A percentile compares a stretch with the other conserved stretches of the same genome.
phyloP scores from a whole-genome alignment of 1,140 invertebrate genomes.

The Brachionus angularis region DNA sequence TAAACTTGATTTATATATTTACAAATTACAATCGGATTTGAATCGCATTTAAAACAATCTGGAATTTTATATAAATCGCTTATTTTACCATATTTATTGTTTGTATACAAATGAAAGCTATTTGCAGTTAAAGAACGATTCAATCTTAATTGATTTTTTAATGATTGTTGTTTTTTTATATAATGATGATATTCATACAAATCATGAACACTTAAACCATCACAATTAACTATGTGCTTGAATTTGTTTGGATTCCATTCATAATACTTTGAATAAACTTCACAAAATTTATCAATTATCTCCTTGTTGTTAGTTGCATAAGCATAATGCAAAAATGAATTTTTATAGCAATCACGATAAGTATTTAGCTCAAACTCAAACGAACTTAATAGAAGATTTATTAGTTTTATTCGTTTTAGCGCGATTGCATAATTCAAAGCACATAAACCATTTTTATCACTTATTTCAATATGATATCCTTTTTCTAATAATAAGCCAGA shows the following conservation, averaged over 20 bases:
- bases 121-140: background rate
- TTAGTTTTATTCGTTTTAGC: background rate
- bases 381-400: background rate
- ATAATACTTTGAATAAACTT: slow-evolving; percentile 20
- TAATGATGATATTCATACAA: background rate
- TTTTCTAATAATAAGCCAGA: background rate
- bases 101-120: background rate
- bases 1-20: slow-evolving; percentile 33
- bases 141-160: background rate
- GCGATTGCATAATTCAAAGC: slow-evolving; percentile 27
- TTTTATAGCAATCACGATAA: slow-evolving; percentile 10
- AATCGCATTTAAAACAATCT: background rate
- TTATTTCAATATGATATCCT: slow-evolving; percentile 15
- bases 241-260: background rate
- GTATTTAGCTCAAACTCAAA: slow-evolving; percentile 13
- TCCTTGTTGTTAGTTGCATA: background rate
- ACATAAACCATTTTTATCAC: slow-evolving; percentile 8
- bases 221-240: slow-evolving; percentile 14
- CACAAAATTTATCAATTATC: background rate
- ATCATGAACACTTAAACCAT: slow-evolving; percentile 31
- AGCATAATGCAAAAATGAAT: slow-evolving; percentile 18
- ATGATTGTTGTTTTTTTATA: background rate
- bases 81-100: too few relatives aligned
- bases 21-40: slow-evolving; percentile 26
- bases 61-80: background rate